Percentiles rank a stretch among this genome's conserved stretches.
These are phyloP conservation scores for Ptilodon capucinus DNA, from an alignment of 2,888 invertebrate genomes.

Conservation along the genomic window DNA sequence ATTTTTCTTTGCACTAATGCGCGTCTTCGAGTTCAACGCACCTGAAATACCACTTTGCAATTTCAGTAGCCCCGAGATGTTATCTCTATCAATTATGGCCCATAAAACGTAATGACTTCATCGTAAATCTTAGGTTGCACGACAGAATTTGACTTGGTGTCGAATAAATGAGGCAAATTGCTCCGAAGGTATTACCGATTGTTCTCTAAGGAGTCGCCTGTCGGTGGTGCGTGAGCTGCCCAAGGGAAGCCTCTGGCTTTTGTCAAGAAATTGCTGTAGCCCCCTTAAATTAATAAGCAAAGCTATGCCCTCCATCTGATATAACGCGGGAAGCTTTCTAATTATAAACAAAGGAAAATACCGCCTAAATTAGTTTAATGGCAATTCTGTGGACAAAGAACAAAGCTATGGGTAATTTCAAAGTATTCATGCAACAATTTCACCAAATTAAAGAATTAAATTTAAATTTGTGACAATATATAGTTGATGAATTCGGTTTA, in stretches of 20 bases:
- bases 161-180: constrained; percentile 76
- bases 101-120: constrained; percentile 81
- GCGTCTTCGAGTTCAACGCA: constrained; percentile 68
- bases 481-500: too few species aligned
- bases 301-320: constrained; percentile 29
- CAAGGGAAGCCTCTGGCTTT: constrained; percentile 18
- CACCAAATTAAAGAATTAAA: not conserved
- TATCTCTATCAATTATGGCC: constrained; percentile 81
- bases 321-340: constrained; percentile 24
- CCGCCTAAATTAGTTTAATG: constrained; percentile 26
- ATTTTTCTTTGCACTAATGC: constrained; percentile 75
- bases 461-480: not conserved
- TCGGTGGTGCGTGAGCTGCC: constrained; percentile 25
- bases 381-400: constrained; percentile 25
- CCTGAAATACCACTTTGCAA: constrained; percentile 74
- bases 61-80: constrained; percentile 72
- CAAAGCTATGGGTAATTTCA: constrained; percentile 8
- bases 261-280: constrained; percentile 30
- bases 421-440: not conserved
- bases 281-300: constrained; percentile 33
- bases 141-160: constrained; percentile 76
- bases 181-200: constrained; percentile 60
- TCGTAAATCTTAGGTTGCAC: constrained; percentile 79
- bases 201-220: constrained; percentile 43
- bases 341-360: constrained; percentile 34